Conservation (phyloP, 2,888 invertebrate species). For the Zelleria hepariella region DNA sequence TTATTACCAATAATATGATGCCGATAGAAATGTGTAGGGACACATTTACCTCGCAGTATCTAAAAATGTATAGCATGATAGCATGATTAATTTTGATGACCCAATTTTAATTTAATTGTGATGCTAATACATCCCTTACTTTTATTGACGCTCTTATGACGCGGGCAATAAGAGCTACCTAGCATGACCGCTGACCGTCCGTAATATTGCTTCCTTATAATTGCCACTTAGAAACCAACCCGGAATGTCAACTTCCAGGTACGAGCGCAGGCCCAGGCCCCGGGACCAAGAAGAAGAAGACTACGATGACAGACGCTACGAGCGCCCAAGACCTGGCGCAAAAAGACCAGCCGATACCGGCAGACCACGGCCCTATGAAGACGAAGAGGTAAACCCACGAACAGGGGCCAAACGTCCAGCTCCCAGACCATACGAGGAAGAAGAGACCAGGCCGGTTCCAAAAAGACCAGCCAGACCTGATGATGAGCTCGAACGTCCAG, state of each 20-base stretch:
- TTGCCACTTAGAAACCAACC: not conserved
- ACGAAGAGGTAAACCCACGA: conserved; percentile 19
- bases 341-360: conserved; percentile 29
- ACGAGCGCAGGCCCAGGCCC: conserved; percentile 32
- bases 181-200: not conserved
- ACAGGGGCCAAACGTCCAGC: conserved; percentile 42
- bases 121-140: too few relatives aligned
- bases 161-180: not conserved
- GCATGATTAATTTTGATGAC: too few relatives aligned
- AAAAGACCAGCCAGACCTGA: not conserved
- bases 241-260: conserved; percentile 34
- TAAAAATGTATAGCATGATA: too few relatives aligned
- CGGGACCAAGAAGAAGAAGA: conserved; percentile 59
- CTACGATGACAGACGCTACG: conserved; percentile 47
- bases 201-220: too few relatives aligned
- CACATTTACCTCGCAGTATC: too few relatives aligned
- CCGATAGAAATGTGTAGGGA: too few relatives aligned
- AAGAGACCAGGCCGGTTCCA: conserved; percentile 8
- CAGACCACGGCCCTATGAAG: conserved; percentile 31
- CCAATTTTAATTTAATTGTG: too few relatives aligned
- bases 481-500: not conserved
- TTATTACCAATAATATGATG: too few relatives aligned
- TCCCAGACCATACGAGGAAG: conserved; percentile 4
- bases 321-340: conserved; percentile 39
- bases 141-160: too few relatives aligned